A percentile compares a stretch with the other conserved stretches of the same genome.
phyloP scores from a whole-genome alignment of 2,113 vertebrate species.

The Semnopithecus entellus region DNA sequence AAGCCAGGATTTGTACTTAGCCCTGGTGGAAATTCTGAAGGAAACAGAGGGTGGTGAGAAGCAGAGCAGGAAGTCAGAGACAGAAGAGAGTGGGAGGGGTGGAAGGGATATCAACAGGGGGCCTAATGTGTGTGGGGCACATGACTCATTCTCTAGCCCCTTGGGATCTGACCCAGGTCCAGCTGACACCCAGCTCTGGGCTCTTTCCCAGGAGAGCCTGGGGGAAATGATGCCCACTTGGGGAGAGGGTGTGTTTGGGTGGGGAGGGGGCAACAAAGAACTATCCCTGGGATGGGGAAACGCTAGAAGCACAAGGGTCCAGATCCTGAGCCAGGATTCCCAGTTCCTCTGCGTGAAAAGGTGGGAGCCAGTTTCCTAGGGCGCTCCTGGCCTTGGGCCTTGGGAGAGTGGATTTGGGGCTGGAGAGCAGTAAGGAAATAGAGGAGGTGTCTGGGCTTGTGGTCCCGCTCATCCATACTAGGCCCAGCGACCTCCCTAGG shows the following conservation, averaged over 20 bases:
- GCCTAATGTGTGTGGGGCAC: neutral
- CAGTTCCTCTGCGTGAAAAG: neutral
- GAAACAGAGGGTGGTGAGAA: slow-evolving; percentile 31
- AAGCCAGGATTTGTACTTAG: slow-evolving; percentile 16
- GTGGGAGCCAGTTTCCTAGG: neutral
- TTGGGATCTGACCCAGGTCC: slow-evolving; percentile 52
- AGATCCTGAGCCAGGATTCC: neutral
- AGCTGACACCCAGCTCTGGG: neutral
- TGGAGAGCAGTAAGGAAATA: neutral
- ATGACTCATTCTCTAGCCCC: slow-evolving; percentile 41
- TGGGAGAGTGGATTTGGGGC: neutral
- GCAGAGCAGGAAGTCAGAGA: slow-evolving; percentile 23
- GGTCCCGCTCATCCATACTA: neutral
- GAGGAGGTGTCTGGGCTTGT: neutral
- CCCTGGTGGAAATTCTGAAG: slow-evolving; percentile 13
- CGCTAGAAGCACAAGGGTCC: neutral
- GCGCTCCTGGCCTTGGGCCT: neutral
- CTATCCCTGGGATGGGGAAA: neutral
- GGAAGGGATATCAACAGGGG: neutral
- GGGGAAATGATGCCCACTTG: neutral
- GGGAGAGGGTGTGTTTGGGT: neutral
- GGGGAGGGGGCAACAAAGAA: neutral
- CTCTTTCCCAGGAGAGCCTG: slow-evolving; percentile 37
- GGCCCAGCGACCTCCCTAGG: neutral
- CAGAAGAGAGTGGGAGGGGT: neutral